phyloP scores from a whole-genome alignment of 2,113 vertebrate species.

The Platanista minor region DNA sequence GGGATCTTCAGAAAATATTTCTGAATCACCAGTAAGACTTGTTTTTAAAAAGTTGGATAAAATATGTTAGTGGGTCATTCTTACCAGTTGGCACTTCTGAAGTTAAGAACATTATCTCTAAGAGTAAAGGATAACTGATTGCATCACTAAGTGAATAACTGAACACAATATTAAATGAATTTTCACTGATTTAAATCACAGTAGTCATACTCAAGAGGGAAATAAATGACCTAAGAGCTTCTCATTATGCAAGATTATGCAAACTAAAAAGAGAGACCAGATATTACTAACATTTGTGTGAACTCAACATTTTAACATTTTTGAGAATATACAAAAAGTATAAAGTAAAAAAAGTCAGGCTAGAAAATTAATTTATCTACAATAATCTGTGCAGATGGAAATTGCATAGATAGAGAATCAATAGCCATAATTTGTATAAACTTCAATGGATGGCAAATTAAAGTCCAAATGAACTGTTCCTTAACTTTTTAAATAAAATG shows the following conservation, averaged over 20 bases:
- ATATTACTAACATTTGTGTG: neutral
- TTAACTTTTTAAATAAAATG: conserved; percentile 65
- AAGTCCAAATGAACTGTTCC: conserved; percentile 55
- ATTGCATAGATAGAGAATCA: conserved; percentile 7
- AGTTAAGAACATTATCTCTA: neutral
- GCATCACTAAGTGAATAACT: neutral
- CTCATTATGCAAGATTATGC: neutral
- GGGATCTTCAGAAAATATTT: neutral
- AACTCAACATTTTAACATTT: neutral
- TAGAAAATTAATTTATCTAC: conserved; percentile 26
- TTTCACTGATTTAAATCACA: neutral
- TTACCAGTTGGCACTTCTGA: neutral
- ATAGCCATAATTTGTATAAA: conserved; percentile 3
- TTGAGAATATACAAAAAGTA: neutral
- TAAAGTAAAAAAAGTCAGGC: neutral
- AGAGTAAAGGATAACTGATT: neutral
- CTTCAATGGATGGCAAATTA: conserved; percentile 49
- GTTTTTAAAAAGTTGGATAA: neutral
- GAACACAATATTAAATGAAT: neutral
- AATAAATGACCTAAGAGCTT: neutral
- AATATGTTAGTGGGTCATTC: neutral
- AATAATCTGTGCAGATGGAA: neutral
- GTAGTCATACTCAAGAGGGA: neutral
- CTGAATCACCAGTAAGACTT: neutral
- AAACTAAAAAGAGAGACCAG: neutral